Evolutionary conservation across 2,113 vertebrate species (phyloP), one percentile per base, ranked within the genome.

Genomic region (Geococcyx californianus): DNA sequence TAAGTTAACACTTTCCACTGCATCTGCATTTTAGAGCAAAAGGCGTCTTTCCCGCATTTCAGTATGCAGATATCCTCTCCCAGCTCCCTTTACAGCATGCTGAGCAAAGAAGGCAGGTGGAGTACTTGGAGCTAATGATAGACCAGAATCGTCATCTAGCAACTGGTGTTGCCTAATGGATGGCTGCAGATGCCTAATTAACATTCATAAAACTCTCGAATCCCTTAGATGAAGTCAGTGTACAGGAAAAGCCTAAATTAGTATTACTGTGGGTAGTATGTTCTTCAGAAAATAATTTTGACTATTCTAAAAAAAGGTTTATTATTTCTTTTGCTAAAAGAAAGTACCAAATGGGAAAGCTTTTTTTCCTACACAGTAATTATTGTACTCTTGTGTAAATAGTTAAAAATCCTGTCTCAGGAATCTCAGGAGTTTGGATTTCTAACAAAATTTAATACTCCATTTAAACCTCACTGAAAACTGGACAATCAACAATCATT

Each of bases 111-210:
- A 93, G 33, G 59, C 92, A 86, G 90, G 85, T 93, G 87, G 79
- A 94, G 29, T 18, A 76, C 88, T 93, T 86, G 77, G 74, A 89
- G 84, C 15, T 95, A 91, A 95, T 73, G 81, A 87, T 49, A 96
- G 67, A 80, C 36, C 52, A 84, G 95, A 93, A 93, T 77, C 40
- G 86, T 85, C 79, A 78, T 90, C 68, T 72, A 78, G 85, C 88
- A 93, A 94, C 88, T 87, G 45, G 87, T 95, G 76, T 47, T 86
- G 68, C 83, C 56, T 86, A 84, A 69, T 68, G 81, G 85, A 90
- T 81, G 83, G 47, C 73, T 90, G 83, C 89, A 97, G 88, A 96
- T 95, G 93, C 76, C 56, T 96, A 94, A 95, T 92, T 93, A 95
- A 75, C 68, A 84, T 96, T 95, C 93, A 89, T 90, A 74, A 93